Evolutionary conservation across 2,888 invertebrate species (phyloP), one percentile per base, ranked within the genome.

Genomic region (Athalia circularis): DNA sequence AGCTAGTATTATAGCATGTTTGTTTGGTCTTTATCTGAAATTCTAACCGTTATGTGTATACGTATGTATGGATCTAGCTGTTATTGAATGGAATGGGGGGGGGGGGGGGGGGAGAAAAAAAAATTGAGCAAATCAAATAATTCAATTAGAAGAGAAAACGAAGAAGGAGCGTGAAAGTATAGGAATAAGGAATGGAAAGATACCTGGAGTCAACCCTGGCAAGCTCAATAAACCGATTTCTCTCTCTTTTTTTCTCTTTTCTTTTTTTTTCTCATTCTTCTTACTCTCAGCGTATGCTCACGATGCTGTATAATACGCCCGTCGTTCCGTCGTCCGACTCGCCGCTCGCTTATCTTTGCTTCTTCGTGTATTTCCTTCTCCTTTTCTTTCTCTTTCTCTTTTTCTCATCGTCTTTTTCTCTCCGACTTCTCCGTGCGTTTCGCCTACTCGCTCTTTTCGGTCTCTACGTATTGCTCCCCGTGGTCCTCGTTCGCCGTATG

Each of bases 181-280:
- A 29, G 2, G 29, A 29, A 29, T 29, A 29, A 29, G 29, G 29
- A 29, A 29, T 29, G 29, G 29, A 29, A 29, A 29, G 29, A 29
- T 29, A 29, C 29, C 29, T 29, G 29, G 29, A 29, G 29, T 29
- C 29, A 29, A 29, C 29, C 29, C 29, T 29, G 29, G 29, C 2
- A 29, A 29, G 29, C 29, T 29, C 29, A 29, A 29, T 29, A 29
- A 29, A 29, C 29, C 29, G 29, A 29, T 29, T 29, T 29, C 29
- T 29, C 29, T 29, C 29, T 29, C 2, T 29, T 29, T 29, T 29
- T 29, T 29, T 29, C 2, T 29, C 29, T 29, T 64, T 74, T 83
- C 84, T 84, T 82, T 84, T 80, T 83, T 80, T 83, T 79, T 78
- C 78, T 78, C 78, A 78, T 77, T 62, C 80, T 45, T 50, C 62